Percentiles rank a stretch among this genome's conserved stretches.
Evolutionary conservation across 1,140 invertebrate genomes (phyloP).

Genomic region (Camponotus pennsylvanicus): DNA sequence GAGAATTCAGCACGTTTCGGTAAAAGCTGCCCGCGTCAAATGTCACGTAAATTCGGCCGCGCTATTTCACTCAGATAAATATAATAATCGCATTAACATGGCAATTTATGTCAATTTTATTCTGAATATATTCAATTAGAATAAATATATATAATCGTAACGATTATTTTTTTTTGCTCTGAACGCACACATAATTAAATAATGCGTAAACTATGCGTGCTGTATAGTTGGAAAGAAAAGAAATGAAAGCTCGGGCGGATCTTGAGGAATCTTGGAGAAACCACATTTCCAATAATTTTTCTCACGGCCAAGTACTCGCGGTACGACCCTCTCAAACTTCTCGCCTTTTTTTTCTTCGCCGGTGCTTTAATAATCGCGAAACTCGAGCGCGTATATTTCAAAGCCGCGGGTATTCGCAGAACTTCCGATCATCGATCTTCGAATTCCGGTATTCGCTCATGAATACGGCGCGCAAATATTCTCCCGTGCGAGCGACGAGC

Average conservation of each 20-base stretch:
- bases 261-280: not conserved
- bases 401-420: slow-evolving; percentile 21
- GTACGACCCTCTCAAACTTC: slow-evolving; percentile 30
- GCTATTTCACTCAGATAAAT: not conserved
- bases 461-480: slow-evolving; percentile 47
- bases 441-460: slow-evolving; percentile 28
- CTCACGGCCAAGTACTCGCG: not conserved
- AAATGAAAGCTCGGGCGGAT: not conserved
- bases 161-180: not conserved
- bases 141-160: slow-evolving; percentile 26
- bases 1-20: not conserved
- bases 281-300: slow-evolving; percentile 32
- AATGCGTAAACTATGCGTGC: not conserved
- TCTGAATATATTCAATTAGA: slow-evolving; percentile 15
- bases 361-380: slow-evolving; percentile 52
- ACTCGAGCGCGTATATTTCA: slow-evolving; percentile 31
- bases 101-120: not conserved
- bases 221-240: not conserved
- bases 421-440: slow-evolving; percentile 48
- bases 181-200: not conserved
- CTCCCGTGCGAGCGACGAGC: not conserved
- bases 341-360: slow-evolving; percentile 38
- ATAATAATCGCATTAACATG: not conserved
- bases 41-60: not conserved
- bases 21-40: slow-evolving; percentile 10